A percentile compares a stretch with the other conserved stretches of the same genome.
phyloP scores from a whole-genome alignment of 2,797 vertebrate species.

The Coluber constrictor region DNA sequence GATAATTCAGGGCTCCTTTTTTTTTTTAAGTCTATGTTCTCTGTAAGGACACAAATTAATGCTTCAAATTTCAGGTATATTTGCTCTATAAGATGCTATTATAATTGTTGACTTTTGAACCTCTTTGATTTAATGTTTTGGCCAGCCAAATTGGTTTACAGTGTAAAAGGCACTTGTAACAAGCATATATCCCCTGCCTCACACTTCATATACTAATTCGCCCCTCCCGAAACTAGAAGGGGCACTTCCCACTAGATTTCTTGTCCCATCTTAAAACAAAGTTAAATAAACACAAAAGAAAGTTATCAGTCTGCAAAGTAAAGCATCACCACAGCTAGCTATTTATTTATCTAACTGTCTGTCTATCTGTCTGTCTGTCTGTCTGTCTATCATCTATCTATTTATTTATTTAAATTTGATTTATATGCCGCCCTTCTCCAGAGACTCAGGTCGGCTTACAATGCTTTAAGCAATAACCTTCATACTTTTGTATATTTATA shows the following conservation, averaged over 20 bases:
- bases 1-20: neutral
- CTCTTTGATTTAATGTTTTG: neutral
- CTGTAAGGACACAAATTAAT: neutral
- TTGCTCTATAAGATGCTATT: neutral
- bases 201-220: neutral
- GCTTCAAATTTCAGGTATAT: neutral
- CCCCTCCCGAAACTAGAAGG: no score
- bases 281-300: neutral
- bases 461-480: no score
- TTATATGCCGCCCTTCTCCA: no score
- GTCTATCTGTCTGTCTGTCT: no score
- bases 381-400: neutral
- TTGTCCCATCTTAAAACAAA: neutral
- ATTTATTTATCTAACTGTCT: neutral
- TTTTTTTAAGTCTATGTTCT: neutral
- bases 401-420: neutral
- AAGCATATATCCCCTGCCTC: no score
- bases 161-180: neutral
- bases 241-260: neutral
- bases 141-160: neutral
- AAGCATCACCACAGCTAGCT: neutral
- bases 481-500: no score
- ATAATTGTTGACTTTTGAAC: neutral
- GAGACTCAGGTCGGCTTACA: no score
- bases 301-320: neutral